Percentiles rank a stretch among this genome's conserved stretches.
Conservation (phyloP, 2,113 vertebrate genomes). For the Sinocyclocheilus maitianheensis region DNA sequence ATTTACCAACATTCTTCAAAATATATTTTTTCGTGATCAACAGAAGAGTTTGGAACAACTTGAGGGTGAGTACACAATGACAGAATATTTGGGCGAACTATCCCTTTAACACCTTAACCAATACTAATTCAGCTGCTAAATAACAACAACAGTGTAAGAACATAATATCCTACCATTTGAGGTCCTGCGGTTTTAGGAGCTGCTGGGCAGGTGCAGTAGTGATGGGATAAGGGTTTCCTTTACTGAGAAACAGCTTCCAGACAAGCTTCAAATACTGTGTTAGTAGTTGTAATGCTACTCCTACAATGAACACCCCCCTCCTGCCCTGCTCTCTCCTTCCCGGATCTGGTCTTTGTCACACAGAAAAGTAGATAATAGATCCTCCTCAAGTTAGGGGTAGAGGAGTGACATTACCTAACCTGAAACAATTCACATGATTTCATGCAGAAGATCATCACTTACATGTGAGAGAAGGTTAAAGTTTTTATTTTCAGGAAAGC, state of each 20-base stretch:
- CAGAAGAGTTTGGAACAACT: background rate
- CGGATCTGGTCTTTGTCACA: slow-evolving; percentile 77
- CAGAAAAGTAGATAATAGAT: slow-evolving; percentile 55
- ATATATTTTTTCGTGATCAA: background rate
- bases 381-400: slow-evolving; percentile 62
- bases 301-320: background rate
- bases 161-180: slow-evolving; percentile 3
- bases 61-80: background rate
- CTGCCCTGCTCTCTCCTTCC: slow-evolving; percentile 46
- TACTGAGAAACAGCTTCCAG: background rate
- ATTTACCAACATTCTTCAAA: background rate
- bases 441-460: background rate
- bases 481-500: background rate
- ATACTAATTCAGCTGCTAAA: background rate
- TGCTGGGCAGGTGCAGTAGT: background rate
- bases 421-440: background rate
- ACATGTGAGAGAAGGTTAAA: background rate
- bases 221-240: background rate
- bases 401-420: background rate
- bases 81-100: background rate
- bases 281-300: background rate
- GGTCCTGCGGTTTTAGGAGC: background rate
- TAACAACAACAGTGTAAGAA: background rate
- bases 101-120: background rate
- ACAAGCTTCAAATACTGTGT: background rate